phyloP scores from a whole-genome alignment of 2,888 invertebrate genomes.

The Galeruca laticollis region DNA sequence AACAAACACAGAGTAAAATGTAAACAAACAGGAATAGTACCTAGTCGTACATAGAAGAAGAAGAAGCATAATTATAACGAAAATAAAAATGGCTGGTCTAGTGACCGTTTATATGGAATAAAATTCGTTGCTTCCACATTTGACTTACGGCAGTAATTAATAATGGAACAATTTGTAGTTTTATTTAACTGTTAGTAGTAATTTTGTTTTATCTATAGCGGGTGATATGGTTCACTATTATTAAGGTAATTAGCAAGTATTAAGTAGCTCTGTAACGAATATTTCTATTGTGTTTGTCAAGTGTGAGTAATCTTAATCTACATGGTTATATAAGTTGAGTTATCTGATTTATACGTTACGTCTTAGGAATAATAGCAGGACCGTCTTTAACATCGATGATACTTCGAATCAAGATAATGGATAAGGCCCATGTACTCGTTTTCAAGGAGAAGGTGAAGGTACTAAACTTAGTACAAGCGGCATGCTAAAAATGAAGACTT shows the following conservation, averaged over 20 bases:
- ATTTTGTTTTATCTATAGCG: neutral
- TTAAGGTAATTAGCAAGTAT: constrained; percentile 2
- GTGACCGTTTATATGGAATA: constrained; percentile 7
- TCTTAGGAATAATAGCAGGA: no score
- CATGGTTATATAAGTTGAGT: neutral
- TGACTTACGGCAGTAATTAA: constrained; percentile 11
- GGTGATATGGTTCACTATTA: constrained; percentile 12
- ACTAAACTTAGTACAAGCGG: no score
- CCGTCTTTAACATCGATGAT: no score
- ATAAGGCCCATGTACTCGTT: no score
- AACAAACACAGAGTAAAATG: no score
- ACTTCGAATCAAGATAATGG: no score
- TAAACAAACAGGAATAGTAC: no score
- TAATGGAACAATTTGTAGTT: constrained; percentile 5
- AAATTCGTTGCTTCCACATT: constrained; percentile 18
- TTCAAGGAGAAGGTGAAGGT: no score
- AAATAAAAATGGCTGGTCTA: neutral
- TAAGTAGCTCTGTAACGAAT: neutral
- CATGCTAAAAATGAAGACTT: no score
- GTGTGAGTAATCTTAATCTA: neutral
- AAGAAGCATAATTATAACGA: neutral
- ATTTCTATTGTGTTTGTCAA: constrained; percentile 9
- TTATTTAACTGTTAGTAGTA: constrained; percentile 10
- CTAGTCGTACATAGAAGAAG: no score
- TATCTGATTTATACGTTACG: neutral